phyloP scores from a whole-genome alignment of 1,140 invertebrate species.

The Drosophila hydei region DNA sequence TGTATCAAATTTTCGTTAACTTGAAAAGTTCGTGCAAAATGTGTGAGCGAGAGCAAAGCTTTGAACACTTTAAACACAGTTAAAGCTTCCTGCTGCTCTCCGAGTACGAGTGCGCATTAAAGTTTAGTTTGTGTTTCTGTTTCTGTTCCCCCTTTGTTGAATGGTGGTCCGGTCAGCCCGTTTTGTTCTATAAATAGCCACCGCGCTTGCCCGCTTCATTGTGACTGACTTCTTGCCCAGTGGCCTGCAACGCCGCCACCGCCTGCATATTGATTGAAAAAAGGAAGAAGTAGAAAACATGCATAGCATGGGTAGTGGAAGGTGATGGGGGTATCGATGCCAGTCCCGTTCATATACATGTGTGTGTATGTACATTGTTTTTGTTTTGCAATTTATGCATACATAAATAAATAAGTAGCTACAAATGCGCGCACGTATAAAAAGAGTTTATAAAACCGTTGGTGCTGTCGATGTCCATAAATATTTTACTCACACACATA shows the following conservation, averaged over 20 bases:
- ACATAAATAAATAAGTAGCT: slow-evolving; percentile 53
- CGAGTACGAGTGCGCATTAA: slow-evolving; percentile 50
- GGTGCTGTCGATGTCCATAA: slow-evolving; percentile 67
- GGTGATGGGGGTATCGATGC: slow-evolving; percentile 1
- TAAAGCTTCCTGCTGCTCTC: slow-evolving; percentile 33
- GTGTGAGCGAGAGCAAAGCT: slow-evolving; percentile 25
- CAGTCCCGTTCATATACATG: slow-evolving; percentile 39
- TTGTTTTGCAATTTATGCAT: slow-evolving; percentile 57
- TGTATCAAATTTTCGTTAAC: slow-evolving; percentile 38
- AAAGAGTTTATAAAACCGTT: slow-evolving; percentile 66
- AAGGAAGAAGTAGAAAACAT: slow-evolving; percentile 29
- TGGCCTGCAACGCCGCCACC: slow-evolving; percentile 22
- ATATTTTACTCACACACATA: slow-evolving; percentile 54
- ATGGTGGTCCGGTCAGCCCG: slow-evolving; percentile 28
- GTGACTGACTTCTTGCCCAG: slow-evolving; percentile 21
- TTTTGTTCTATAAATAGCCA: slow-evolving; percentile 57
- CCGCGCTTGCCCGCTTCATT: slow-evolving; percentile 18
- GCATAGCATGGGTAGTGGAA: slow-evolving; percentile 4
- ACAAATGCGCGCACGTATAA: slow-evolving; percentile 39
- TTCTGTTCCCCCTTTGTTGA: slow-evolving; percentile 25
- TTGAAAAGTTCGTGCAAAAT: slow-evolving; percentile 37
- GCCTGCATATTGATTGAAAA: slow-evolving; percentile 67
- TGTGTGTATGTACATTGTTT: slow-evolving; percentile 51
- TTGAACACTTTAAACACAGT: slow-evolving; percentile 54
- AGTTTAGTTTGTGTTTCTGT: slow-evolving; percentile 29